A percentile compares a stretch with the other conserved stretches of the same genome.
Conservation (phyloP, 2,797 vertebrate genomes). For the Prionace glauca region DNA sequence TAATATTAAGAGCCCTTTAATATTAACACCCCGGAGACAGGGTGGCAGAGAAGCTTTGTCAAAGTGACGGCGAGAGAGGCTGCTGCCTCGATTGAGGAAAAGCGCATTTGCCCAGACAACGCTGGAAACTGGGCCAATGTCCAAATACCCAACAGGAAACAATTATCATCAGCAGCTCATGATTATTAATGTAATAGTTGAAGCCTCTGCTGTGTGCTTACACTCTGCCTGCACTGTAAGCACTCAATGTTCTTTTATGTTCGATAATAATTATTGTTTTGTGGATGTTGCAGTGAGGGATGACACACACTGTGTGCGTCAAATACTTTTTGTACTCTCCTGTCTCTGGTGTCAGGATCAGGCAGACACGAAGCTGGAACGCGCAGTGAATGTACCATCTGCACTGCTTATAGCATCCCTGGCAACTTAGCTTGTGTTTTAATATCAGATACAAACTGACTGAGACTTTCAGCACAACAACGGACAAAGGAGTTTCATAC, state of each 20-base stretch:
- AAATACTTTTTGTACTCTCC: background rate
- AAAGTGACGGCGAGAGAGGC: background rate
- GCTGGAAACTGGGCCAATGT: background rate
- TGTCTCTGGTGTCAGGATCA: background rate
- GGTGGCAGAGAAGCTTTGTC: background rate
- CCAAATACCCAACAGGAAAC: background rate
- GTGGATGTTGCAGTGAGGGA: background rate
- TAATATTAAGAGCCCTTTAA: background rate
- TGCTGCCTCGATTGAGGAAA: background rate
- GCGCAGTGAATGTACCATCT: background rate
- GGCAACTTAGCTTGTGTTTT: background rate
- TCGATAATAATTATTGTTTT: background rate
- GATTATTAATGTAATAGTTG: conserved; percentile 13
- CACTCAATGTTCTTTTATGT: background rate
- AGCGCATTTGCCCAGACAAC: background rate
- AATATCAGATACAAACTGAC: background rate
- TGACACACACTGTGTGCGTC: background rate
- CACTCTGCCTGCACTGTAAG: background rate
- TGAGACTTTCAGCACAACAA: background rate
- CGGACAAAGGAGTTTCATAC: background rate
- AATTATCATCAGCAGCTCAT: background rate
- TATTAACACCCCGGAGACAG: background rate
- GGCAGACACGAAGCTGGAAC: background rate
- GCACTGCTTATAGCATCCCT: background rate
- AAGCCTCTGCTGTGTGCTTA: background rate